These are phyloP conservation scores for Electrophaes corylata DNA, from an alignment of 2,888 invertebrate species.

Conservation along the genomic window DNA sequence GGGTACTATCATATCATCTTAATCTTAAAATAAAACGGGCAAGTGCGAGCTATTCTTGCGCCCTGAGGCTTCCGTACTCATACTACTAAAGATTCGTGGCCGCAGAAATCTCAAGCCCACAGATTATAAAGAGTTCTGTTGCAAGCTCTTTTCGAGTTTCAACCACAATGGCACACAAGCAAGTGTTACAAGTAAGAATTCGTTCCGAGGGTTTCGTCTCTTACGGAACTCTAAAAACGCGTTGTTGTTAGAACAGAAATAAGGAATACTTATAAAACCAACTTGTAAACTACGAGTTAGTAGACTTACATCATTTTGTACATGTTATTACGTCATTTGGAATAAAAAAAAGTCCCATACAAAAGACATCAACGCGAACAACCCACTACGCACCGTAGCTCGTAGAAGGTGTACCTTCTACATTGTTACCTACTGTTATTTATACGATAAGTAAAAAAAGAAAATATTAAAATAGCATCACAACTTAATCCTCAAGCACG, in stretches of 20 bases:
- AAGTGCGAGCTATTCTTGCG: background rate
- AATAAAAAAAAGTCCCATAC: background rate
- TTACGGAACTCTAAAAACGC: too few relatives aligned
- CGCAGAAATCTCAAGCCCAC: background rate
- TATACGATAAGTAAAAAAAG: background rate
- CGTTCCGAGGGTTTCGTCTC: too few relatives aligned
- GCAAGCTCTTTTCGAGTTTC: background rate
- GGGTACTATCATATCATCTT: background rate
- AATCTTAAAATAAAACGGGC: background rate
- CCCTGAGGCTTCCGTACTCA: background rate
- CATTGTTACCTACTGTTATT: too few relatives aligned
- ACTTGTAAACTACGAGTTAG: too few relatives aligned
- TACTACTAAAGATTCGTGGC: background rate
- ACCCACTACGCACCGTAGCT: slow-evolving; percentile 5
- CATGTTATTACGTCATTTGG: too few relatives aligned
- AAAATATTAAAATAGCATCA: background rate
- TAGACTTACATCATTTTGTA: too few relatives aligned
- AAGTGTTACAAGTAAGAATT: background rate
- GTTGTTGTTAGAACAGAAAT: too few relatives aligned
- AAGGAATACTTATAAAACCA: too few relatives aligned
- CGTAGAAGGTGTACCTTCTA: too few relatives aligned
- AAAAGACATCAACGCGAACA: slow-evolving; percentile 21
- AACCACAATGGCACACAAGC: background rate
- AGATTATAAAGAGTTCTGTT: background rate
- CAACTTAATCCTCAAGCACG: too few relatives aligned